These are phyloP conservation scores for Murina feae DNA, from an alignment of 2,113 vertebrate genomes.

Conservation along the genomic window DNA sequence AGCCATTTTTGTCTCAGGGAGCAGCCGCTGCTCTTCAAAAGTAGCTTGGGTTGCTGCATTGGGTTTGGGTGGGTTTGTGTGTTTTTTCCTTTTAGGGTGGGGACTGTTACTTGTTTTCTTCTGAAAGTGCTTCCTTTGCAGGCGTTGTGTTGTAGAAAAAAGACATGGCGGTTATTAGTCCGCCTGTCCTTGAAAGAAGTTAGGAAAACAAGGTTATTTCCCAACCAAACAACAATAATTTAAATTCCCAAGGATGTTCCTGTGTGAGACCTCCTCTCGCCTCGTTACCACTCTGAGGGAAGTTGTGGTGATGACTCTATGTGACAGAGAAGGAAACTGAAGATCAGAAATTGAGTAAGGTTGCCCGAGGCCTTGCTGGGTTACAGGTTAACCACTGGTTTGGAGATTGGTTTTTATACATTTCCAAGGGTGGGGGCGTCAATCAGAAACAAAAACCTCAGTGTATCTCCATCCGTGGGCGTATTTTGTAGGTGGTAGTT, in stretches of 20 bases:
- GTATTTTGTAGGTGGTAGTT: neutral
- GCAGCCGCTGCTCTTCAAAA: slow-evolving; percentile 6
- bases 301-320: neutral
- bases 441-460: neutral
- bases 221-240: neutral
- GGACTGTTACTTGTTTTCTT: neutral
- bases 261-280: neutral
- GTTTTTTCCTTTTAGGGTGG: neutral
- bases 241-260: neutral
- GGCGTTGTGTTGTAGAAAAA: neutral
- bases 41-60: neutral
- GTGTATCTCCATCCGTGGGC: neutral
- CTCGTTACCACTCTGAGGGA: neutral
- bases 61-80: neutral
- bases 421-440: neutral
- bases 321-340: neutral
- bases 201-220: neutral
- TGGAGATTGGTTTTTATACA: neutral
- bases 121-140: neutral
- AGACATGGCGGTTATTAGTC: neutral
- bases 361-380: neutral
- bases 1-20: neutral
- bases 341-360: neutral
- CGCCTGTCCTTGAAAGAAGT: neutral
- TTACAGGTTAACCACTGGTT: neutral